Percentiles rank a stretch among this genome's conserved stretches.
Conservation (phyloP, 2,797 vertebrate genomes). For the Calcarius lapponicus region DNA sequence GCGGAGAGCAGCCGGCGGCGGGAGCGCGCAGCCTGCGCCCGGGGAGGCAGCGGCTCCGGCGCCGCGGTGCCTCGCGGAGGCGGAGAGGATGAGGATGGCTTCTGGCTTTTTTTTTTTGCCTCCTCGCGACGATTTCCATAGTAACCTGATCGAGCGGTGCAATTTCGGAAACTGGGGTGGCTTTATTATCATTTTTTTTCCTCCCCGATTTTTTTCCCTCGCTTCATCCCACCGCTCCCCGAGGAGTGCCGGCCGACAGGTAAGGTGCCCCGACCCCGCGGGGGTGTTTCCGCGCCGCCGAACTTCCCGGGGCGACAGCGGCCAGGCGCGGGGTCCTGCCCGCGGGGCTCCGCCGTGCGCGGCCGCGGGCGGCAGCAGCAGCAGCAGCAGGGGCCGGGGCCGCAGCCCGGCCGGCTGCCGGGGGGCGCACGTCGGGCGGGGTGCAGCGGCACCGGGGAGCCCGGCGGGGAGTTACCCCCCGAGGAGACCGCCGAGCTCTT, state of each 20-base stretch:
- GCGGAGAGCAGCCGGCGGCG: background rate
- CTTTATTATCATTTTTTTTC: background rate
- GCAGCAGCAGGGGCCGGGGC: background rate
- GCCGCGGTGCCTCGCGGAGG: conserved; percentile 42
- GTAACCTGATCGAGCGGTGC: conserved; percentile 12
- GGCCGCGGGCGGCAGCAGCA: no score
- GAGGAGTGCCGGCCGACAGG: background rate
- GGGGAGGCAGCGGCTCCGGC: conserved; percentile 29
- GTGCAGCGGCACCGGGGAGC: background rate
- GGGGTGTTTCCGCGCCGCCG: background rate
- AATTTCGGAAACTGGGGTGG: background rate
- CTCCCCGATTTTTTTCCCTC: background rate
- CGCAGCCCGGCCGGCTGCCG: background rate
- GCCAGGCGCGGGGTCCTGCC: background rate
- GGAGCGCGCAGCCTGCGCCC: background rate
- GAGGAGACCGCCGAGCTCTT: conserved; percentile 9
- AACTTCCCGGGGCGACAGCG: background rate
- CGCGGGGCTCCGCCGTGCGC: background rate
- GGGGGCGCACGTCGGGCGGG: background rate
- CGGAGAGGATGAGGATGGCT: background rate
- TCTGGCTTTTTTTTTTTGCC: background rate
- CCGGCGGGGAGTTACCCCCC: background rate
- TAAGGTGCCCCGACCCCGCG: background rate
- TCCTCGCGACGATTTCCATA: conserved; percentile 10
- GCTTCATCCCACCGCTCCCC: background rate